Evolutionary conservation across 2,113 vertebrate genomes (phyloP), one percentile per base, ranked within the genome.

Genomic region (Alaudala cheleensis): DNA sequence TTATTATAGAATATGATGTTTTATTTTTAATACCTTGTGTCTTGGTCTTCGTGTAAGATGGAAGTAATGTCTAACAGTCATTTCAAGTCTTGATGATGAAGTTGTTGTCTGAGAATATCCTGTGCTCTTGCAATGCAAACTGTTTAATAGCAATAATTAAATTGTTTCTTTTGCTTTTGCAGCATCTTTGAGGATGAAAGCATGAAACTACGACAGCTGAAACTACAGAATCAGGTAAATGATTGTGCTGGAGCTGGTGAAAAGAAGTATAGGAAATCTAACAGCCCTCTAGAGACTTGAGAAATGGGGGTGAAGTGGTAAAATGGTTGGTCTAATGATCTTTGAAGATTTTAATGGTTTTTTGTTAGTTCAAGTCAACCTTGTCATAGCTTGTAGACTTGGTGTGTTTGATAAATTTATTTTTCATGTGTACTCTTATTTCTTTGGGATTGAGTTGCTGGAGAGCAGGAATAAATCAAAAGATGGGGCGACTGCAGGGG

Each of bases 181-280:
- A 99, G 99, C 78, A 96, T 98, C 92, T 97, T 99, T 86, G 98
- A 99, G 67, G 98, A 99, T 97, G 99, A 99, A 97, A 96, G 97
- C 78, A 83, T 95, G 95, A 99, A 98, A 83, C 97, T 99, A 28
- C 98, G 99, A 91, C 98, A 99, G 92, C 98, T 99, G 97, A 99
- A 99, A 95, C 98, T 99, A 81, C 98, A 99, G 80, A 99, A 99
- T 94, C 99, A 99, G 99, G 99, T 99, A 95, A 95, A 96, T 82
- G 10, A 19, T 31, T 31, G 28, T 65, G 26, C 62, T 83, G 70
- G 56, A 65, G 21, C 39, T 80, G 20, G 7, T 66, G 76, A 56
- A 64, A 86, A 56, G 45, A 50, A 80, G 11, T n/a, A 25, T 10
- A 62, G 42, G 34, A 62, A 80, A 82, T 66, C 29, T 50, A 82